Evolutionary conservation across 1,140 invertebrate species (phyloP), one percentile per base, ranked within the genome.

Genomic region (Brachionus paranguensis): DNA sequence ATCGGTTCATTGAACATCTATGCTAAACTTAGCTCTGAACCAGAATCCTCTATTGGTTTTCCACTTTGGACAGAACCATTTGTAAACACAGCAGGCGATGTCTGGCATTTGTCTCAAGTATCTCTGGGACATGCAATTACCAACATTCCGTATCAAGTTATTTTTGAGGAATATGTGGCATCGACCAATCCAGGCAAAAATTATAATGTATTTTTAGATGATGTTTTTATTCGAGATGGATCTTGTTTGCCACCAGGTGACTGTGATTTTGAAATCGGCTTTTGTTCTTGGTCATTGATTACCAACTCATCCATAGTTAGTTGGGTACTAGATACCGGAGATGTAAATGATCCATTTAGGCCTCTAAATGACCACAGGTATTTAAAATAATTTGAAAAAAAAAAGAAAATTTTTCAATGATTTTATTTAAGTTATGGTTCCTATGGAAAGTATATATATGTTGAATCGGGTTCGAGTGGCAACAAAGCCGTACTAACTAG

Each of bases 181-280:
- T 27, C 50, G 11, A 64, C 41, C 12, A 72, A 33, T 11, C 43
- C 27, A 12, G 41, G 60, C 12, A 83, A 24, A 20, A 20, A 11
- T 24, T 68, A 27, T 20, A 70, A 45, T 37, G 50, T 83, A 11
- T 68, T 11, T 55, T 20, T 83, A 14, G 81, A 83, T 55, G 81
- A 83, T 72, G 68, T 83, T 83, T 83, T 70, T 37, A 68, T 83
- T 64, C 33, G 81, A 29, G 81, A 83, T 45, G n/a, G 68, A 10
- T 47, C 64, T 12, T 83, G 81, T 70, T 37, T 72, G n/a, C 60
- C 79, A 14, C 29, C 85, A 60, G 85, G 86, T 12, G 85, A 85
- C 29, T 87, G 87, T 68, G 86, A 87, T 33, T 87, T 87, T 78
- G 87, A 87, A 78, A 85, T 86, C 29, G 85, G 81, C 14, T 68